Evolutionary conservation across 2,797 vertebrate species (phyloP), one percentile per base, ranked within the genome.

Genomic region (Dromococcyx pavoninus): DNA sequence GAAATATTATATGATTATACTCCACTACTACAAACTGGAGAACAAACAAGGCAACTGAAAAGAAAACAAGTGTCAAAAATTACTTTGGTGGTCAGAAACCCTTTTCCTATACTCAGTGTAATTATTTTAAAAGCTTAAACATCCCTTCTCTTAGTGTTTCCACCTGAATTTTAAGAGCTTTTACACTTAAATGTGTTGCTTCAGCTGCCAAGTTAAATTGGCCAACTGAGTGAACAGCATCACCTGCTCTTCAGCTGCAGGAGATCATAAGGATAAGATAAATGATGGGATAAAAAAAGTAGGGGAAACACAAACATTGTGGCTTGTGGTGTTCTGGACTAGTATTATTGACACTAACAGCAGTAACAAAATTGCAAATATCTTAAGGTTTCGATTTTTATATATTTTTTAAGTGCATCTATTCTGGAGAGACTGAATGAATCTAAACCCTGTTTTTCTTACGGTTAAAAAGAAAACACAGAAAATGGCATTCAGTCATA

Each of bases 121-220:
- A 76, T 88, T 24, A 17, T 61, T 79, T 77, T 77, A 88, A 84
- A 88, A 90, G 73, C 39, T 77, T 80, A 81, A 89, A 74, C 58
- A 32, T 30, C 21, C 28, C 80, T 58, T 32, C 33, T 32, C 53
- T 44, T 37, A 11, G 32, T 23, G 30, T 71, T 91, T 83, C 61
- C 74, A 43, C 58, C 60, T 80, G 76, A 67, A 9, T 86, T 94
- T 88, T 64, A 51, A 64, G 35, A n/a, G 64, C 21, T 90, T 89
- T 73, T 62, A 64, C 13, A 33, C n/a, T 46, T 69, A 41, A 61
- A n/a, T 2, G 1, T 10, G 18, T 87, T 81, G 50, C 53, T 70
- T 76, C 60, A 86, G 73, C 30, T 89, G 71, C 81, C 39, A 50
- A 0, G 2, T 67, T 65, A 72, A 84, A 66, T 10, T 48, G 69